Base-by-base conservation (phyloP, 1,140 invertebrate species). In the Euura lappo region DNA sequence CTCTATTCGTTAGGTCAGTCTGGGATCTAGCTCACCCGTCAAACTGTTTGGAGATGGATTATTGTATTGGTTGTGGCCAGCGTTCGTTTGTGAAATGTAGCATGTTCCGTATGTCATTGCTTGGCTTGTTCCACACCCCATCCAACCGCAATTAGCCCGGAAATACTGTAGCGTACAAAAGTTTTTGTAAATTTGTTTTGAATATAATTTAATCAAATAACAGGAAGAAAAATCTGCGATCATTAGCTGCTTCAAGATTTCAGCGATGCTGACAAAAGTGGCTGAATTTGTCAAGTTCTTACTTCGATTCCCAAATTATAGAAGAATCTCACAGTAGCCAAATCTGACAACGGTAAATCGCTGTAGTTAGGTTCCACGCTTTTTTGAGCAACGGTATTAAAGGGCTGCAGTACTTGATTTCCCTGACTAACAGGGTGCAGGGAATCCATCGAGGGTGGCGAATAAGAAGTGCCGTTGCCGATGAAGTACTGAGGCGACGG, bases 231-330 rank as follows among this genome's bases (percentile, higher is more conserved):
- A 67, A 68, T 68, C 28, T 51, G 46, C 28, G 45, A 65, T 74
- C 66, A 65, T 74, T 66, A 45, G 28, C 28, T 28, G 28, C 51
- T 60, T 60, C 8, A 60, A 60, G 13, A 60, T 6, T 60, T 60
- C 3, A 60, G 10, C 6, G 51, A 60, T 60, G 10, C 13, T 5
- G 13, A 68, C 6, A 42, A 42, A 68, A 51, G 6, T 46, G 65
- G 4, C 46, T 71, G 71, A 72, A 68, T 74, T 69, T 72, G 10
- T 8, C 10, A 42, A 42, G 28, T 65, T 13, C 60, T 67, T 81
- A 85, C 83, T 78, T 93, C 91, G 51, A 92, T 81, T 77, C 92
- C 92, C 76, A 93, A 82, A 82, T 93, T 93, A 84, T 90, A 93
- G 80, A 91, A 93, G 77, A 89, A 92, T 71, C 91, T 89, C 64